These are phyloP conservation scores for Diadegma fenestrale DNA, from an alignment of 2,888 invertebrate genomes.

Conservation along the genomic window DNA sequence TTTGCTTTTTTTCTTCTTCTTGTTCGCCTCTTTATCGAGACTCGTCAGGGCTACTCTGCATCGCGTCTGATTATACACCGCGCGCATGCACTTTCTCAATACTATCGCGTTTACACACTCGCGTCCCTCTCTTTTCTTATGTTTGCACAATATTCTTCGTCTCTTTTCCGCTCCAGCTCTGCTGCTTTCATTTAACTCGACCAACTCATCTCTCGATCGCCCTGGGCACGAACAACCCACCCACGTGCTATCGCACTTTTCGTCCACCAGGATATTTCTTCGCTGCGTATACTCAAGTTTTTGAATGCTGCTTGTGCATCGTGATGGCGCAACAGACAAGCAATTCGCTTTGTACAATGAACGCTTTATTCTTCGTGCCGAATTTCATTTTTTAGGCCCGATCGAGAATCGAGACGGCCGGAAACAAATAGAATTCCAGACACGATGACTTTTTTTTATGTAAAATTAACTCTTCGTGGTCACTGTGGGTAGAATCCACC, in stretches of 20 bases:
- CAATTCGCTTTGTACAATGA: slow-evolving; percentile 23
- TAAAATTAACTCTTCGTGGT: no score
- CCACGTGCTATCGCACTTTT: slow-evolving; percentile 63
- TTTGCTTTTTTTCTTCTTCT: slow-evolving; percentile 34
- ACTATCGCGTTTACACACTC: slow-evolving; percentile 20
- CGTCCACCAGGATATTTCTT: slow-evolving; percentile 36
- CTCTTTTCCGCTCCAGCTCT: slow-evolving; percentile 1
- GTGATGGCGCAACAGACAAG: background rate
- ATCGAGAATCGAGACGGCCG: background rate
- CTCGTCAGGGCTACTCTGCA: slow-evolving; percentile 63
- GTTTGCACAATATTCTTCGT: background rate
- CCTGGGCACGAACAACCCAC: slow-evolving; percentile 60
- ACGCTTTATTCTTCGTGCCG: slow-evolving; percentile 15
- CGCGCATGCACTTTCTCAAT: slow-evolving; percentile 33
- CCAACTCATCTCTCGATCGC: slow-evolving; percentile 58
- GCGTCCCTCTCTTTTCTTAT: background rate
- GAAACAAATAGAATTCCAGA: no score
- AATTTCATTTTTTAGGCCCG: no score
- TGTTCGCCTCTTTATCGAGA: slow-evolving; percentile 66
- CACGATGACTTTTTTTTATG: no score
- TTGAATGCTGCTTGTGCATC: background rate
- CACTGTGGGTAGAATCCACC: no score
- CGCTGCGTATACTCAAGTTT: background rate
- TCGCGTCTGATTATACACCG: slow-evolving; percentile 59
- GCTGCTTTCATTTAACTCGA: slow-evolving; percentile 55